Percentiles rank a stretch among this genome's conserved stretches.
Evolutionary conservation across 2,797 vertebrate genomes (phyloP).

Genomic region (Paedocypris micromegethes): DNA sequence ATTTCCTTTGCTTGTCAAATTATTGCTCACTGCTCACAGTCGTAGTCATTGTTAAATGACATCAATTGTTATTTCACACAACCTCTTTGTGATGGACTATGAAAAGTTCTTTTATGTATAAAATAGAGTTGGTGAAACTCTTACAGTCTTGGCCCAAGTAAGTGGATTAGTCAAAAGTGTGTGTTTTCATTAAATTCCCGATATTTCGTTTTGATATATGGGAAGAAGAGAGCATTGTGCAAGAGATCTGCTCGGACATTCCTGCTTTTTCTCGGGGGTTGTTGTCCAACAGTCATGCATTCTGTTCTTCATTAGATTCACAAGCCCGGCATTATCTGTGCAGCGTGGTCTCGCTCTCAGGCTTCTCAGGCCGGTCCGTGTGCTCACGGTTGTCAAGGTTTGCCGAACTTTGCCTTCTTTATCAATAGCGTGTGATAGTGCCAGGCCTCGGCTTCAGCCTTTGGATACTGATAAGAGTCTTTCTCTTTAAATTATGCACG

Average conservation of each 20-base stretch:
- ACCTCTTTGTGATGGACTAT: too few species aligned
- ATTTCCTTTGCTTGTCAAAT: too few species aligned
- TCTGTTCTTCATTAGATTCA: slow-evolving; percentile 10
- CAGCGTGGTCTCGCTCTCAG: slow-evolving; percentile 4
- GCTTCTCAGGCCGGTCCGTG: not conserved
- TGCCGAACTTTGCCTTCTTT: slow-evolving; percentile 22
- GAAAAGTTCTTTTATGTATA: too few species aligned
- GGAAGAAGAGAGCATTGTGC: not conserved
- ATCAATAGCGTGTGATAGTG: slow-evolving; percentile 13
- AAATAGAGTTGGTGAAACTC: too few species aligned
- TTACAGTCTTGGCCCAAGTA: too few species aligned
- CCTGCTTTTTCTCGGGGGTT: slow-evolving; percentile 13
- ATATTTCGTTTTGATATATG: slow-evolving; percentile 12
- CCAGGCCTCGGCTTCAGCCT: slow-evolving; percentile 8
- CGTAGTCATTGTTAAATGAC: too few species aligned
- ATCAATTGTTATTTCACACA: too few species aligned
- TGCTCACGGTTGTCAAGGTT: slow-evolving; percentile 17
- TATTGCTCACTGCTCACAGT: too few species aligned
- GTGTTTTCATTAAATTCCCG: not conserved
- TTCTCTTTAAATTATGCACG: not conserved
- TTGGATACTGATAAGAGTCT: slow-evolving; percentile 12
- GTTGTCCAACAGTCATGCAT: slow-evolving; percentile 17
- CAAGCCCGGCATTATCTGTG: slow-evolving; percentile 35
- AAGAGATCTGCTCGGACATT: slow-evolving; percentile 5
- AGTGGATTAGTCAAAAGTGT: too few species aligned